A percentile compares a stretch with the other conserved stretches of the same genome.
Evolutionary conservation across 2,888 invertebrate genomes (phyloP).

Genomic region (Subacronicta megacephala): DNA sequence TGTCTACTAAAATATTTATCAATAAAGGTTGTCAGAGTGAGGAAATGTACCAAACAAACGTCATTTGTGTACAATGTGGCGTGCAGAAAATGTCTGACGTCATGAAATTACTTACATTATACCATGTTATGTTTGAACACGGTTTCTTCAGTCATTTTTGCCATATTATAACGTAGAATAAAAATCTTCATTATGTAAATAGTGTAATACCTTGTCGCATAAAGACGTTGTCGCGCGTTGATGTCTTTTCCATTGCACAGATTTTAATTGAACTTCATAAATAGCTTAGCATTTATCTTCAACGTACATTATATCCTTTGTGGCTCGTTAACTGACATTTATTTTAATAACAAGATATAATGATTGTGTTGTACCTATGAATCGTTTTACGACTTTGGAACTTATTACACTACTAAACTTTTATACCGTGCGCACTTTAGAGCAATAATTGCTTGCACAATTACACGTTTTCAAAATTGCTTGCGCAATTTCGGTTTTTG

Average conservation of each 20-base stretch:
- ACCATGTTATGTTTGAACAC: background rate
- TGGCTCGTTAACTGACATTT: slow-evolving; percentile 66
- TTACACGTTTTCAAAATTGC: slow-evolving; percentile 44
- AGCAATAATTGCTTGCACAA: slow-evolving; percentile 45
- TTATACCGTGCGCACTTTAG: slow-evolving; percentile 48
- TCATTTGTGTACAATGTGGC: slow-evolving; percentile 11
- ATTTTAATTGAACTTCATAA: slow-evolving; percentile 46
- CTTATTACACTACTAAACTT: slow-evolving; percentile 60
- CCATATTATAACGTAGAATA: background rate
- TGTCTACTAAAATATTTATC: background rate
- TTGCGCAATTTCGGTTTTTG: slow-evolving; percentile 33
- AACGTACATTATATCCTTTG: slow-evolving; percentile 59
- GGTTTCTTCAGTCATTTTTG: slow-evolving; percentile 6
- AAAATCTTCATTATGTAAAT: slow-evolving; percentile 11
- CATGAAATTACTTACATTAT: slow-evolving; percentile 5
- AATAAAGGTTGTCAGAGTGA: slow-evolving; percentile 10
- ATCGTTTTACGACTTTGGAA: slow-evolving; percentile 58
- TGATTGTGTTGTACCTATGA: slow-evolving; percentile 58
- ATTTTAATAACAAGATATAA: slow-evolving; percentile 64
- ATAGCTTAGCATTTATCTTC: slow-evolving; percentile 45
- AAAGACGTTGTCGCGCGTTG: slow-evolving; percentile 61
- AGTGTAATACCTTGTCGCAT: background rate
- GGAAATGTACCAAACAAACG: slow-evolving; percentile 5
- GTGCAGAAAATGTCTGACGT: slow-evolving; percentile 10
- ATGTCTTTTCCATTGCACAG: slow-evolving; percentile 66